Base-by-base conservation (phyloP, 2,888 invertebrate genomes). In the Gastracanthus pulcherrimus region DNA sequence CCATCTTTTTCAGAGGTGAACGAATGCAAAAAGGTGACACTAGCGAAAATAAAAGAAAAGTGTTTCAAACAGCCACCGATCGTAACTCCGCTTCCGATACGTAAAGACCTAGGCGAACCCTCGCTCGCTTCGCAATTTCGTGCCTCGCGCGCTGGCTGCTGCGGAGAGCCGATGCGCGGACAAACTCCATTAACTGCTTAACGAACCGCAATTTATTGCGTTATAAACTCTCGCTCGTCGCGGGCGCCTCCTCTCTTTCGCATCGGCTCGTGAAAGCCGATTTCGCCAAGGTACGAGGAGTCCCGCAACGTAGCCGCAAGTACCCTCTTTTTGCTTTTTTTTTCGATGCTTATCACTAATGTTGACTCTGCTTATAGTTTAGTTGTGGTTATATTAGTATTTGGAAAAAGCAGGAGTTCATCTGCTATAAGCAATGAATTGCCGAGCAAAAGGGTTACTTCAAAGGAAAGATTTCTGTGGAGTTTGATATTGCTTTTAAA, bases 151-250 rank as follows among this genome's bases (percentile, higher is more conserved):
- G 13, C 51, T 13, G 3, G n/a, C 36, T 23, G 31, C 64, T 38
- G 67, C 16, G 31, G 4, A 45, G 23, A n/a, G 34, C 19, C 36
- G 67, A 58, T 45, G 76, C 80, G 81, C 62, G 85, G 83, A 84
- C 86, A 84, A 87, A 87, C 88, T 88, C 86, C 87, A 89, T 90
- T 88, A 89, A 89, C 86, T 88, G 88, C 87, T 87, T 88, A 89
- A 89, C 89, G 89, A 89, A 89, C 87, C 88, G 85, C 86, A 87
- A 88, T 89, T 89, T 89, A 89, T 89, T 85, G 84, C 86, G 84
- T 89, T 89, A 88, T 87, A 88, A 89, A 87, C 86, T 86, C 85
- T 26, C 29, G 5, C 70, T 75, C 31, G 16, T 5, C 26, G 36
- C n/a, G n/a, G n/a, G n/a, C 38, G 16, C 23, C 70, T 55, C 19